These are phyloP conservation scores for Pseudochaenichthys georgianus DNA, from an alignment of 2,797 vertebrate genomes.

Conservation along the genomic window DNA sequence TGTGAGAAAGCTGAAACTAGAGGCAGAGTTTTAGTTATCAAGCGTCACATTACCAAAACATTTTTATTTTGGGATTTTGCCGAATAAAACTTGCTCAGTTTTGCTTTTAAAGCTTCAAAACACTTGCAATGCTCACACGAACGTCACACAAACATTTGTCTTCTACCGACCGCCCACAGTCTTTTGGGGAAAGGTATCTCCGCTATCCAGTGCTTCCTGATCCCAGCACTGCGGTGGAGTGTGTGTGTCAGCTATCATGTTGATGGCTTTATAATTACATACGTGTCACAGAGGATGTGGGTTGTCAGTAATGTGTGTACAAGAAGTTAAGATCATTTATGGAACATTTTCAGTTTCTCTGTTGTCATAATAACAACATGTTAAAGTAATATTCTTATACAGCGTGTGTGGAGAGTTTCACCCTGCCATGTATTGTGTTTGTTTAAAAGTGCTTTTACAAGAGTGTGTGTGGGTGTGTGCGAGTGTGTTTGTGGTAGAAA, in stretches of 20 bases:
- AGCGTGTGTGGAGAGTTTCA: background rate
- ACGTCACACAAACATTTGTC: conserved; percentile 29
- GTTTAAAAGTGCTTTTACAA: too few relatives aligned
- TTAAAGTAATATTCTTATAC: background rate
- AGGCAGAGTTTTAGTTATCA: background rate
- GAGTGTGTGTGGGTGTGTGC: too few relatives aligned
- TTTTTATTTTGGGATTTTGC: background rate
- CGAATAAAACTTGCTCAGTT: conserved; percentile 6
- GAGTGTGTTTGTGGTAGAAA: conserved; percentile 13
- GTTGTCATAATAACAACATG: background rate
- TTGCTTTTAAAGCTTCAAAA: conserved; percentile 14
- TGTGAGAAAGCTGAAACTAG: background rate
- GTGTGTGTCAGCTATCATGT: conserved; percentile 64
- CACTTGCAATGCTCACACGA: conserved; percentile 22
- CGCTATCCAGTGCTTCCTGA: conserved; percentile 68
- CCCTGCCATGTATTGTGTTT: too few relatives aligned
- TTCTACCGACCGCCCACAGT: conserved; percentile 33
- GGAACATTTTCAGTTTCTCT: conserved; percentile 17
- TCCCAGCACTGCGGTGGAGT: conserved; percentile 18
- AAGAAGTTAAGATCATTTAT: conserved; percentile 24
- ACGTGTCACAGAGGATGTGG: conserved; percentile 78
- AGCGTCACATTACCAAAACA: background rate
- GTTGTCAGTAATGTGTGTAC: conserved; percentile 51
- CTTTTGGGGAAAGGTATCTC: conserved; percentile 48
- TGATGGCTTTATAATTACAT: conserved; percentile 62